phyloP scores from a whole-genome alignment of 1,140 invertebrate genomes.

The Maniola jurtina region DNA sequence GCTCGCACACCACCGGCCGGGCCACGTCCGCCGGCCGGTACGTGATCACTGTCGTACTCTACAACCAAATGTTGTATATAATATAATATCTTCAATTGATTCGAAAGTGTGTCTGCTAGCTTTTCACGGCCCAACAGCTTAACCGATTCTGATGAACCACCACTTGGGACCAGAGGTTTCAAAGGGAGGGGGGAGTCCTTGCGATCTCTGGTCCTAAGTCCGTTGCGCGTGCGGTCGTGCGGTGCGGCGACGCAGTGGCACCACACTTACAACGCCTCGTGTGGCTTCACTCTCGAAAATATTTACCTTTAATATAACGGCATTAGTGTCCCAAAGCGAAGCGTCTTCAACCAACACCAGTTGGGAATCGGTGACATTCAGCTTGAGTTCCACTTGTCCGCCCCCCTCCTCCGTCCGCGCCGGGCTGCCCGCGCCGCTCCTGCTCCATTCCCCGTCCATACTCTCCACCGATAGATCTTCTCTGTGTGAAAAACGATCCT shows the following conservation, averaged over 20 bases:
- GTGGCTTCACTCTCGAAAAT: too few relatives aligned
- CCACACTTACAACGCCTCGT: too few relatives aligned
- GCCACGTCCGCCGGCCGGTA: conserved; percentile 86
- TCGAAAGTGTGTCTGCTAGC: too few relatives aligned
- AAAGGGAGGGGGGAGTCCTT: too few relatives aligned
- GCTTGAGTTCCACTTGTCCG: conserved; percentile 86
- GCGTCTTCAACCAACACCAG: conserved; percentile 96
- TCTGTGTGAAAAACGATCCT: conserved; percentile 13
- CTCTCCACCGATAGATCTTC: conserved; percentile 18
- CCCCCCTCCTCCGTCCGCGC: conserved; percentile 26
- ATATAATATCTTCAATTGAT: too few relatives aligned
- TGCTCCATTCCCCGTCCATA: conserved; percentile 28
- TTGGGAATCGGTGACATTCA: conserved; percentile 97
- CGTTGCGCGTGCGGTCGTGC: too few relatives aligned
- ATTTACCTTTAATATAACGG: conserved; percentile 92
- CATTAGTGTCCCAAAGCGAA: conserved; percentile 92
- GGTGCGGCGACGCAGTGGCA: too few relatives aligned
- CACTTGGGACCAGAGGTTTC: too few relatives aligned
- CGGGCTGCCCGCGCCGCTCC: conserved; percentile 14
- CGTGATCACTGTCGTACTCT: conserved; percentile 92
- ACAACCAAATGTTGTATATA: conserved; percentile 11
- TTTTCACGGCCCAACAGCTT: too few relatives aligned
- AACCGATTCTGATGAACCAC: too few relatives aligned
- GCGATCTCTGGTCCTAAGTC: too few relatives aligned
- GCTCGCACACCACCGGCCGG: conserved; percentile 90